Evolutionary conservation across 1,140 invertebrate genomes (phyloP).

Genomic region (Copidosoma floridanum): DNA sequence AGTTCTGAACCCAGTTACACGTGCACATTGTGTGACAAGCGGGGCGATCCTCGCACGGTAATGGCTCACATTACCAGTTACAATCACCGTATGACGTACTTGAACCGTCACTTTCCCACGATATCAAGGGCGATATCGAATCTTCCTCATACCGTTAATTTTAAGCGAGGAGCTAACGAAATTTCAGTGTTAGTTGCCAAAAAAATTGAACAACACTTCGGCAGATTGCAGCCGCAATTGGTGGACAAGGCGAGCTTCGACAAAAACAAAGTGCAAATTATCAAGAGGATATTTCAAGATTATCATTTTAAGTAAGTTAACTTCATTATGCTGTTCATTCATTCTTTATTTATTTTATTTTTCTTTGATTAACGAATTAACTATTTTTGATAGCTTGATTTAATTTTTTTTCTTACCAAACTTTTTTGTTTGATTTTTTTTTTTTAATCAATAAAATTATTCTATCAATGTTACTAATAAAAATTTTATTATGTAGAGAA

Average conservation of each 20-base stretch:
- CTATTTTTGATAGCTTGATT: too few species aligned
- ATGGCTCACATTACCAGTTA: slow-evolving; percentile 73
- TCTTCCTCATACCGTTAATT: slow-evolving; percentile 53
- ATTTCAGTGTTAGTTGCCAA: slow-evolving; percentile 59
- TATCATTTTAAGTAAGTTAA: slow-evolving; percentile 58
- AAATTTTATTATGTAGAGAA: too few species aligned
- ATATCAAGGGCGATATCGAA: slow-evolving; percentile 54
- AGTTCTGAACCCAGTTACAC: slow-evolving; percentile 67
- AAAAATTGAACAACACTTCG: slow-evolving; percentile 63
- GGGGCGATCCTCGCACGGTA: slow-evolving; percentile 71
- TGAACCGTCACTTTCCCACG: slow-evolving; percentile 60
- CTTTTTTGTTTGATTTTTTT: too few species aligned
- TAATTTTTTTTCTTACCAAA: too few species aligned
- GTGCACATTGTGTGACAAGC: slow-evolving; percentile 74
- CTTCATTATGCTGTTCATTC: too few species aligned
- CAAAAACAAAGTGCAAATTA: slow-evolving; percentile 59
- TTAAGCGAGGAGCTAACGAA: slow-evolving; percentile 58
- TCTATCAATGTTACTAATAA: too few species aligned
- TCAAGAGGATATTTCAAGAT: slow-evolving; percentile 57
- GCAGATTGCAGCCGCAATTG: slow-evolving; percentile 61
- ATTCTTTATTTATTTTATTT: too few species aligned
- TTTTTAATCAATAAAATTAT: too few species aligned
- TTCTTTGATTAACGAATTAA: too few species aligned
- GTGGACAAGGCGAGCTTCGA: slow-evolving; percentile 59
- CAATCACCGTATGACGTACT: slow-evolving; percentile 65